Evolutionary conservation across 2,113 vertebrate species (phyloP).

Genomic region (Catharus fuscescens): DNA sequence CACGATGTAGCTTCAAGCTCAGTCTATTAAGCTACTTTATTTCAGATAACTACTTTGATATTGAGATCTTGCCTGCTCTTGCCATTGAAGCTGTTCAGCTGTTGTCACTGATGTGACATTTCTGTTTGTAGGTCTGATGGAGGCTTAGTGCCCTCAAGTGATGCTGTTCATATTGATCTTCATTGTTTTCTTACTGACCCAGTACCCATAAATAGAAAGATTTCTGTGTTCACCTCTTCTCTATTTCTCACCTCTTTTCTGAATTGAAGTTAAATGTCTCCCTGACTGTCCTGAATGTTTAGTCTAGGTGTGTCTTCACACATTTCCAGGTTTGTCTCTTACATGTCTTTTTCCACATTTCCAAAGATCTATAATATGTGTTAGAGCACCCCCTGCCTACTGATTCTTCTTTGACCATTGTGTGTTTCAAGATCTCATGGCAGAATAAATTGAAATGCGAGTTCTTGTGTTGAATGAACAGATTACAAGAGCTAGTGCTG

Average conservation of each 20-base stretch:
- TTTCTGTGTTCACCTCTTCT: neutral
- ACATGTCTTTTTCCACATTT: neutral
- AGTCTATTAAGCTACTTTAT: neutral
- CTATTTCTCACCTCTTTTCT: neutral
- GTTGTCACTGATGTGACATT: neutral
- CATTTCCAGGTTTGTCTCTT: neutral
- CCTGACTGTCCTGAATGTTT: neutral
- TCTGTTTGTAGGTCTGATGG: neutral
- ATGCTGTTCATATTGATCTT: neutral
- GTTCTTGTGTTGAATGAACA: constrained; percentile 8
- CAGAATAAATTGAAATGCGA: constrained; percentile 3
- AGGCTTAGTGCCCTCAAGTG: neutral
- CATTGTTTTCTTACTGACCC: neutral
- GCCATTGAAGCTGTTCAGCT: neutral
- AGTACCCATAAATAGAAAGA: neutral
- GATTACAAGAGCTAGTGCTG: neutral
- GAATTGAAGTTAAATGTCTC: neutral
- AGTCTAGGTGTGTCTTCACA: neutral
- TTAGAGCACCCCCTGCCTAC: neutral
- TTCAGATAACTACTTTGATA: neutral
- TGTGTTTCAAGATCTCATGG: neutral
- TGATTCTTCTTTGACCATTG: neutral
- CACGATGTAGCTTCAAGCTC: neutral
- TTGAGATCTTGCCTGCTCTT: neutral
- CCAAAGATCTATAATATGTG: neutral